Evolutionary conservation across 1,140 invertebrate species (phyloP).

Genomic region (Drosophila truncata): DNA sequence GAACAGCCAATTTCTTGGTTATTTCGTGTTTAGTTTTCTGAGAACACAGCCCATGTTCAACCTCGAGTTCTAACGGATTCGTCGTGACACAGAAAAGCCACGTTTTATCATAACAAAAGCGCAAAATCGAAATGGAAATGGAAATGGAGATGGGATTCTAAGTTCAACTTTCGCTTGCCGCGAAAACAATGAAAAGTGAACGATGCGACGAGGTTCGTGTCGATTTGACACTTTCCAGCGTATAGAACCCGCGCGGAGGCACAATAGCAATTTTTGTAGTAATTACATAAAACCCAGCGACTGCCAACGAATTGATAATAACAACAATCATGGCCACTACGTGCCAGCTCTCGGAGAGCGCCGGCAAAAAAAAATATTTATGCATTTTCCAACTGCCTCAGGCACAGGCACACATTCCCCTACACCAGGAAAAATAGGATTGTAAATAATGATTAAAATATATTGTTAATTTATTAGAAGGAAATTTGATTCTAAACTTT

Average conservation of each 20-base stretch:
- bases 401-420: conserved; percentile 12
- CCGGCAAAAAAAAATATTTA: conserved; percentile 43
- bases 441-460: not conserved
- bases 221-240: conserved; percentile 34
- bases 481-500: no score
- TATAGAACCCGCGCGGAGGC: not conserved
- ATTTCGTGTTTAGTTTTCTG: conserved; percentile 27
- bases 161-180: conserved; percentile 38
- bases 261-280: conserved; percentile 15
- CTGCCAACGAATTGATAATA: conserved; percentile 39
- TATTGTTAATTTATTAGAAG: not conserved
- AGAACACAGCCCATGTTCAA: conserved; percentile 15
- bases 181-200: conserved; percentile 38
- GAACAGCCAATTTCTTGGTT: conserved; percentile 10
- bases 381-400: conserved; percentile 32
- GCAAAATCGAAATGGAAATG: conserved; percentile 10
- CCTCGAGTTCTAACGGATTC: conserved; percentile 28
- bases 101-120: conserved; percentile 25
- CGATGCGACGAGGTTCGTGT: conserved; percentile 30
- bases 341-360: conserved; percentile 33
- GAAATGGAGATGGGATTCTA: conserved; percentile 28
- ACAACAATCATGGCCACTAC: conserved; percentile 44
- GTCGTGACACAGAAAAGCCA: conserved; percentile 17
- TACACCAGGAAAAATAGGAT: conserved; percentile 1
- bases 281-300: conserved; percentile 43